Evolutionary conservation across 2,113 vertebrate genomes (phyloP).

Genomic region (Oostethus manadensis): DNA sequence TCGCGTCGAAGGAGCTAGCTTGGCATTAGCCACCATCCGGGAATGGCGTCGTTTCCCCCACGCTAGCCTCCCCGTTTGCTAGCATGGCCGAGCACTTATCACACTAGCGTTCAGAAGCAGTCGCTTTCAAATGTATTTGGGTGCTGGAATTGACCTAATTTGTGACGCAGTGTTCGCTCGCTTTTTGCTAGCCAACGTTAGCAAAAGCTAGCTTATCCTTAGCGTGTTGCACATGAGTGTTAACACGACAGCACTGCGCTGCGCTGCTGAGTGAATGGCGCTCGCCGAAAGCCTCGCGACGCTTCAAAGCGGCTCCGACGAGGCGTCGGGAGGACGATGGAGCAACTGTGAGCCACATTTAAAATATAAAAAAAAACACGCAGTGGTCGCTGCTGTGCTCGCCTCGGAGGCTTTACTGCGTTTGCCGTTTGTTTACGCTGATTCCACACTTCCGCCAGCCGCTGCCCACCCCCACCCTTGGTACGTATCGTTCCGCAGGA

Average conservation of each 20-base stretch:
- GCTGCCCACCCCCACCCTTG: slow-evolving; percentile 19
- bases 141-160: neutral
- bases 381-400: slow-evolving; percentile 31
- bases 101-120: neutral
- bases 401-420: slow-evolving; percentile 42
- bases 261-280: slow-evolving; percentile 17
- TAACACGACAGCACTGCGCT: slow-evolving; percentile 30
- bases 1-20: neutral
- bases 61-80: neutral
- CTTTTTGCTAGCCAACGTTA: slow-evolving; percentile 10
- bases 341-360: slow-evolving; percentile 54
- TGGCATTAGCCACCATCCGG: neutral
- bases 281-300: slow-evolving; percentile 21
- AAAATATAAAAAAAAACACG: slow-evolving; percentile 19
- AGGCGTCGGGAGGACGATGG: slow-evolving; percentile 27
- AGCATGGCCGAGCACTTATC: neutral
- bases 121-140: neutral
- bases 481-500: slow-evolving; percentile 64
- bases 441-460: slow-evolving; percentile 32
- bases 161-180: slow-evolving; percentile 19
- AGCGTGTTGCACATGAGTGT: slow-evolving; percentile 40
- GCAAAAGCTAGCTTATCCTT: slow-evolving; percentile 52
- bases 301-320: slow-evolving; percentile 37
- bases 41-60: slow-evolving; percentile 1
- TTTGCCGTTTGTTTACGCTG: slow-evolving; percentile 67